Conservation (phyloP, 2,888 invertebrate species). For the Theodoxus fluviatilis region DNA sequence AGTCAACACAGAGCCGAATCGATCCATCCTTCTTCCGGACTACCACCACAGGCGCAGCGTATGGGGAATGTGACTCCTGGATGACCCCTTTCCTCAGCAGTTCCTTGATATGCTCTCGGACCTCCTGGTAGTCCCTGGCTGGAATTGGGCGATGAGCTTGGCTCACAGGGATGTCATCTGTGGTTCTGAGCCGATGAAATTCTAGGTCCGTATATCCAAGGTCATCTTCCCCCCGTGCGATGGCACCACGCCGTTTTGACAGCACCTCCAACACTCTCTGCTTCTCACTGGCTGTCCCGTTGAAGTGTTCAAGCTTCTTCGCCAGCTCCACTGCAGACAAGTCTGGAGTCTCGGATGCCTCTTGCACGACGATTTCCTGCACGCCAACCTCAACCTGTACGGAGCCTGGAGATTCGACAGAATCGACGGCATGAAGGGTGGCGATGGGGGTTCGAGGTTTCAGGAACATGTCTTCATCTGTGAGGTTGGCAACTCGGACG, state of each 20-base stretch:
- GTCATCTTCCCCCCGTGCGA: neutral
- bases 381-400: no score
- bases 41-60: conserved; percentile 16
- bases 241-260: neutral
- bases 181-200: neutral
- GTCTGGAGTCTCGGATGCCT: no score
- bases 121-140: neutral
- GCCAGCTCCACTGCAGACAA: no score
- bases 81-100: neutral
- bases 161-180: neutral
- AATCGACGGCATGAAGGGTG: no score
- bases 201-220: neutral
- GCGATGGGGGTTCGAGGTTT: no score
- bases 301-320: no score
- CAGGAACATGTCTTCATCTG: no score
- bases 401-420: no score
- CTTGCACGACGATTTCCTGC: no score
- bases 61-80: neutral
- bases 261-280: neutral
- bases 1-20: neutral
- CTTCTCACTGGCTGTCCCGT: no score
- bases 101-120: neutral
- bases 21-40: conserved; percentile 13
- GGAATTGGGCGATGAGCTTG: neutral
- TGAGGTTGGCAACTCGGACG: no score